Conservation (phyloP, 2,888 invertebrate genomes). For the Tinea semifulvella region DNA sequence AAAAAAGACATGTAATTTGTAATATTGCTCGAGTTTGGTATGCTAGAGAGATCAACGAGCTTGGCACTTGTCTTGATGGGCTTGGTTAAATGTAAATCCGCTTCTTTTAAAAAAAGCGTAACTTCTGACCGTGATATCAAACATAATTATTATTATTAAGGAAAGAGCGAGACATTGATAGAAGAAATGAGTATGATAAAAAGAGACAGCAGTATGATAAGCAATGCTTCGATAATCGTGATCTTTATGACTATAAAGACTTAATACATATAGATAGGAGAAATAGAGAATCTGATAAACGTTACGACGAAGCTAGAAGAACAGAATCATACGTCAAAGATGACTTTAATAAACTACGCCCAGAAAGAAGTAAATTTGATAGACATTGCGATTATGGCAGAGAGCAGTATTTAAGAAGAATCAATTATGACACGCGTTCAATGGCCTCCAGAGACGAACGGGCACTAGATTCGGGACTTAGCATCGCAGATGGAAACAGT, state of each 20-base stretch:
- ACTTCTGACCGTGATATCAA: too few species aligned
- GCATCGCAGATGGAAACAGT: constrained; percentile 52
- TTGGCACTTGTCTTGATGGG: too few species aligned
- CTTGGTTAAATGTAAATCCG: too few species aligned
- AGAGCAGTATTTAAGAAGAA: constrained; percentile 3
- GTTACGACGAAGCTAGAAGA: constrained; percentile 13
- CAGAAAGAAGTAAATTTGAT: constrained; percentile 2
- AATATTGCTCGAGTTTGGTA: too few species aligned
- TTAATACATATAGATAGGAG: background rate
- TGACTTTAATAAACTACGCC: background rate
- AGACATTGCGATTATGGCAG: constrained; percentile 6
- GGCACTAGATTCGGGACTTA: constrained; percentile 51
- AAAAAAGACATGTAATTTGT: too few species aligned
- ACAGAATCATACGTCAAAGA: background rate
- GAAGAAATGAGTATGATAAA: constrained; percentile 27
- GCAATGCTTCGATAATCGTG: constrained; percentile 27
- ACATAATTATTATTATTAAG: background rate
- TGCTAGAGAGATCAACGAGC: too few species aligned
- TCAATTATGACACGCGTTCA: constrained; percentile 27
- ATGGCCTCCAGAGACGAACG: constrained; percentile 42
- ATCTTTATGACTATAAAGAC: background rate
- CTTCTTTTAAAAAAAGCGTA: too few species aligned
- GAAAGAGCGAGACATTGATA: constrained; percentile 15
- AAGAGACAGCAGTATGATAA: constrained; percentile 25
- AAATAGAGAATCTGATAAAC: constrained; percentile 3